These are phyloP conservation scores for Archips xylosteana DNA, from an alignment of 2,888 invertebrate genomes.

Conservation along the genomic window DNA sequence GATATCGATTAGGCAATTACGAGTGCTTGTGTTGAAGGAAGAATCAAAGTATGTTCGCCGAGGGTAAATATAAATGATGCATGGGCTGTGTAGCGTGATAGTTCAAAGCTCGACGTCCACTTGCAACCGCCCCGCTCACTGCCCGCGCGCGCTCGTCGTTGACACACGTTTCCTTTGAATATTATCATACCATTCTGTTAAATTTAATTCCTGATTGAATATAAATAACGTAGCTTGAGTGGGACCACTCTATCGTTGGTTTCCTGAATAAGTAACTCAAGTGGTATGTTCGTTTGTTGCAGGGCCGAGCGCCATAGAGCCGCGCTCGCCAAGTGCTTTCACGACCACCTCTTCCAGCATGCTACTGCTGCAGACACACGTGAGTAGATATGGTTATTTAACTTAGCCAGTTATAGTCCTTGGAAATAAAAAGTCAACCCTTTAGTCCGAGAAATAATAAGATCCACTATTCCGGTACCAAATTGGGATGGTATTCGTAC, in stretches of 20 bases:
- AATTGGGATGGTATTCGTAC: no score
- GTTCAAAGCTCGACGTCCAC: slow-evolving; percentile 77
- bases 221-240: neutral
- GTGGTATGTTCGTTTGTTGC: slow-evolving; percentile 68
- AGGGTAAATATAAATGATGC: slow-evolving; percentile 85
- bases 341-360: slow-evolving; percentile 91
- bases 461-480: no score
- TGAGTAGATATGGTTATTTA: slow-evolving; percentile 71
- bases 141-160: slow-evolving; percentile 55
- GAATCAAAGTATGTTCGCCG: slow-evolving; percentile 84
- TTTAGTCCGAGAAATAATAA: neutral
- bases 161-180: slow-evolving; percentile 22
- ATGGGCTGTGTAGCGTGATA: slow-evolving; percentile 87
- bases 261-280: slow-evolving; percentile 27
- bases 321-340: slow-evolving; percentile 85
- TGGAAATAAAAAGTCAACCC: neutral
- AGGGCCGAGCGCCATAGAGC: slow-evolving; percentile 85
- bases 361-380: slow-evolving; percentile 97
- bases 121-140: slow-evolving; percentile 60
- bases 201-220: neutral
- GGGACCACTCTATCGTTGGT: neutral
- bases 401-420: neutral
- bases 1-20: slow-evolving; percentile 77
- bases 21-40: slow-evolving; percentile 74
- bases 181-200: slow-evolving; percentile 3